phyloP scores from a whole-genome alignment of 2,888 invertebrate genomes.

The Leptogaster cylindrica region DNA sequence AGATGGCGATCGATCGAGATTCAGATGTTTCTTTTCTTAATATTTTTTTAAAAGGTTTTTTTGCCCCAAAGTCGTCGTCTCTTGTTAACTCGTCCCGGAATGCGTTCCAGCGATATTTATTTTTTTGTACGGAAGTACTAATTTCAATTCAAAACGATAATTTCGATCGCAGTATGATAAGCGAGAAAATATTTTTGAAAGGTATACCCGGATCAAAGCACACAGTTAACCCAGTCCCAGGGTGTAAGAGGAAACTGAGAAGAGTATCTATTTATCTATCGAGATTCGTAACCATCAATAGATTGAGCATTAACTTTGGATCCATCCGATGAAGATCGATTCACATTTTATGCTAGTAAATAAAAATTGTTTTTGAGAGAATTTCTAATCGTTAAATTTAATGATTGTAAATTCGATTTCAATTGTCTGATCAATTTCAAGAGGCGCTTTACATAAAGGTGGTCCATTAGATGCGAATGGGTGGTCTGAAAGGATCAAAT shows the following conservation, averaged over 20 bases:
- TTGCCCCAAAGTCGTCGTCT: background rate
- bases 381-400: background rate
- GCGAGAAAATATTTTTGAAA: background rate
- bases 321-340: background rate
- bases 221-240: background rate
- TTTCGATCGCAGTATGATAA: background rate
- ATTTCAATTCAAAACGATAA: background rate
- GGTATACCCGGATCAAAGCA: background rate
- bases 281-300: background rate
- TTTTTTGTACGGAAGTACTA: constrained; percentile 4
- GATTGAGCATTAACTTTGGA: background rate
- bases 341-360: background rate
- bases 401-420: background rate
- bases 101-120: background rate
- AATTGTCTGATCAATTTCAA: background rate
- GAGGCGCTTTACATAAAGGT: background rate
- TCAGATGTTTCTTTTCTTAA: background rate
- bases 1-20: background rate
- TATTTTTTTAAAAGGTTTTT: background rate
- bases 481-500: background rate
- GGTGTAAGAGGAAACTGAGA: background rate
- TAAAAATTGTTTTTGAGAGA: background rate
- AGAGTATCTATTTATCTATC: background rate
- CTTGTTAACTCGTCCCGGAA: background rate
- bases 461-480: background rate